A percentile compares a stretch with the other conserved stretches of the same genome.
phyloP scores from a whole-genome alignment of 2,888 invertebrate genomes.

The Acanthosepion pharaonis region DNA sequence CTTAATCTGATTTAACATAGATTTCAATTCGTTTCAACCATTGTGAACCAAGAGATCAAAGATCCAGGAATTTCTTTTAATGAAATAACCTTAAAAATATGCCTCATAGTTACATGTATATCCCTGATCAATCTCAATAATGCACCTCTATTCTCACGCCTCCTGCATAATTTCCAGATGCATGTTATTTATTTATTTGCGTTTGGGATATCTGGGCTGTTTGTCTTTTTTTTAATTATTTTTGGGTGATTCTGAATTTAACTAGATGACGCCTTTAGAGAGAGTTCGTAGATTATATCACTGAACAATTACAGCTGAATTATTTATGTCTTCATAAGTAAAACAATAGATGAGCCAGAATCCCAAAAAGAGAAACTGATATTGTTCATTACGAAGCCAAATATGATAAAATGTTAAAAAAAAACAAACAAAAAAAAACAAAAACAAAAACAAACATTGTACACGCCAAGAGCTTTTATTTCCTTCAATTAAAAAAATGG shows the following conservation, averaged over 20 bases:
- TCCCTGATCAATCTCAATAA: too few relatives aligned
- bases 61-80: too few relatives aligned
- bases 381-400: not conserved
- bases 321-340: not conserved
- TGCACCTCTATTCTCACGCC: too few relatives aligned
- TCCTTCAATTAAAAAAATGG: too few relatives aligned
- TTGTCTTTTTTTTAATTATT: not conserved
- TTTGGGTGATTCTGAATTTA: not conserved
- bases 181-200: not conserved
- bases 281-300: not conserved
- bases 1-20: too few relatives aligned
- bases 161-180: not conserved
- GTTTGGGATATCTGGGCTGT: not conserved
- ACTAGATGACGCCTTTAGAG: not conserved
- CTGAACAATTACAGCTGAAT: not conserved
- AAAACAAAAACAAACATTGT: too few relatives aligned
- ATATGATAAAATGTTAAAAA: not conserved
- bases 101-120: too few relatives aligned
- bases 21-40: too few relatives aligned
- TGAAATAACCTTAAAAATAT: too few relatives aligned
- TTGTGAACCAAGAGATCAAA: too few relatives aligned
- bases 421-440: too few relatives aligned
- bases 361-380: not conserved
- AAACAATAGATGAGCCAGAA: not conserved
- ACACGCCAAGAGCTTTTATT: too few relatives aligned